Percentiles rank a stretch among this genome's conserved stretches.
phyloP scores from a whole-genome alignment of 1,140 invertebrate species.

The Neodiprion pinetum region DNA sequence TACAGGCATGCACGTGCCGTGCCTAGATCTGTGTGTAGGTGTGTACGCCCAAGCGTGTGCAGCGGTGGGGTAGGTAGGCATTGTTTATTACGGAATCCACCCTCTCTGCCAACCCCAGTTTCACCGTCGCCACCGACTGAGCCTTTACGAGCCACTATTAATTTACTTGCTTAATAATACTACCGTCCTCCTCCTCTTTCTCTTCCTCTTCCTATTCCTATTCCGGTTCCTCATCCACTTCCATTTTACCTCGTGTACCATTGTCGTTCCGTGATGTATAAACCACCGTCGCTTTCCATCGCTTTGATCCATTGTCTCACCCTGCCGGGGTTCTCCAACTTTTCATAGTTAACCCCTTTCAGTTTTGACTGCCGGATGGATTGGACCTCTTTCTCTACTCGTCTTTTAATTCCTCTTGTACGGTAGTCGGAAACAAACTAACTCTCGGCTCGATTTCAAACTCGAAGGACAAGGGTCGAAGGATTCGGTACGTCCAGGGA shows the following conservation, averaged over 20 bases:
- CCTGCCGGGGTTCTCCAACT: background rate
- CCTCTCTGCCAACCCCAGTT: slow-evolving; percentile 21
- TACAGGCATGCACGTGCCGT: too few species aligned
- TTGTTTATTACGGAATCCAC: slow-evolving; percentile 55
- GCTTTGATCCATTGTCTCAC: slow-evolving; percentile 40
- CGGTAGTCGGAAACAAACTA: slow-evolving; percentile 8
- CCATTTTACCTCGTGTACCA: background rate
- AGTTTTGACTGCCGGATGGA: slow-evolving; percentile 23
- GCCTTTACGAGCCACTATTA: slow-evolving; percentile 51
- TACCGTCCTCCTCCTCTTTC: slow-evolving; percentile 18
- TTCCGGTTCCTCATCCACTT: slow-evolving; percentile 1
- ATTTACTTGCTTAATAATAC: slow-evolving; percentile 60
- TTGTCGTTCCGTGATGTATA: background rate
- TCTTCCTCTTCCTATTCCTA: slow-evolving; percentile 15
- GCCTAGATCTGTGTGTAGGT: background rate
- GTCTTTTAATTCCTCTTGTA: slow-evolving; percentile 37
- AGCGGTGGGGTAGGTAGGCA: slow-evolving; percentile 35
- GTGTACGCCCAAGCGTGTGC: slow-evolving; percentile 8
- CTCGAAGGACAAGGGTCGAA: too few species aligned
- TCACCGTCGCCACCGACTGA: slow-evolving; percentile 23
- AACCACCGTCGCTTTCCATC: slow-evolving; percentile 35
- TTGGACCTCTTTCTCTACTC: slow-evolving; percentile 36
- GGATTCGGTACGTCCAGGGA: too few species aligned
- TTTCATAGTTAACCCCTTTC: slow-evolving; percentile 18
- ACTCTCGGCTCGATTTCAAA: too few species aligned